Percentiles rank a stretch among this genome's conserved stretches.
Evolutionary conservation across 2,113 vertebrate genomes (phyloP).

Genomic region (Pan troglodytes): DNA sequence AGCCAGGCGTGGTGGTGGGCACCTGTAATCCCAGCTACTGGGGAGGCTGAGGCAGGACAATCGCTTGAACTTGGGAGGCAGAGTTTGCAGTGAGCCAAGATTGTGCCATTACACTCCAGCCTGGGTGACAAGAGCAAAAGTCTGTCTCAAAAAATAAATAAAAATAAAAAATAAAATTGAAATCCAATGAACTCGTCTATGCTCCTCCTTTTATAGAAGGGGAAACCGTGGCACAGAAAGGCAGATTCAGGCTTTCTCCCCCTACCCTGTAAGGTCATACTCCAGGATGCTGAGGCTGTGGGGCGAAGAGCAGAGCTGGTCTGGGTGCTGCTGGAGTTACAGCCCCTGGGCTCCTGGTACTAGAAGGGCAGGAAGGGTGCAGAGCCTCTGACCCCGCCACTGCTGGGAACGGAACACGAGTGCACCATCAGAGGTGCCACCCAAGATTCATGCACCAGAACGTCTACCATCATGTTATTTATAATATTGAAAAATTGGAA

Average conservation of each 20-base stretch:
- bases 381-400: background rate
- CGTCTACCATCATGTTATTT: slow-evolving; percentile 54
- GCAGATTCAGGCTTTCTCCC: background rate
- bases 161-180: background rate
- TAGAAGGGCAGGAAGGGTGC: background rate
- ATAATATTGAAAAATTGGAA: slow-evolving; percentile 66
- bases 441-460: slow-evolving; percentile 44
- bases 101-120: no score
- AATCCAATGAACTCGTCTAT: background rate
- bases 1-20: fast-evolving
- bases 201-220: background rate
- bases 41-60: no score
- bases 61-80: fast-evolving
- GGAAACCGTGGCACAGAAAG: background rate
- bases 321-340: background rate
- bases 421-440: background rate
- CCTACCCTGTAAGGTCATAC: background rate
- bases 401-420: background rate
- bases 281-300: background rate
- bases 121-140: no score
- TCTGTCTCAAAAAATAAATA: no score
- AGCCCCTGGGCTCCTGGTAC: background rate
- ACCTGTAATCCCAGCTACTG: no score
- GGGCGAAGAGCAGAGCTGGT: background rate
- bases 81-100: no score